Base-by-base conservation (phyloP, 2,888 invertebrate species). In the Abscondita cerata region DNA sequence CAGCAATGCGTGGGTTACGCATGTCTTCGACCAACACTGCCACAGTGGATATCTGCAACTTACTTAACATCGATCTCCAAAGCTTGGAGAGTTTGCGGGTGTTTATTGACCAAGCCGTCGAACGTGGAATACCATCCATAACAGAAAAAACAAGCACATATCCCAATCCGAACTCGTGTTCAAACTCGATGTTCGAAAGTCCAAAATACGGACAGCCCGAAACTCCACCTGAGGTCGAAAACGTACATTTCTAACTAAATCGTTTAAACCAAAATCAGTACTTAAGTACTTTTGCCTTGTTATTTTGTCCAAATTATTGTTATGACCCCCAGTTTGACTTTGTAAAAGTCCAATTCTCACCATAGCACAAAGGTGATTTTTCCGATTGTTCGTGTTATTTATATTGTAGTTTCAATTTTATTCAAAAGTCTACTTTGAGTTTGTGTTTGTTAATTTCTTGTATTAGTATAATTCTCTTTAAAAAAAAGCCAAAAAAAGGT, bases 1-100 rank as follows among this genome's bases (percentile, higher is more conserved):
- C 89, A 0, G 89, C 90, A 0, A 85, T 87, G 8, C 83, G 87
- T 8, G 90, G 89, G 0, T 73, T 88, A 59, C 81, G 81, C 63
- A 69, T 80, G 79, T 83, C 83, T 73, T 84, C 66, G 70, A 82
- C 76, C 19, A 64, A 73, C 40, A 68, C 65, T n/a, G 81, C 80
- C 1, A 70, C 79, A 12, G 61, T 62, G 38, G 81, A 81, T 61
- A 76, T 81, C 46, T 81, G 82, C 65, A 70, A 65, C n/a, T 71
- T 87, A 70, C 83, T 85, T 34, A 78, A 82, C 52, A 81, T 84
- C 12, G 82, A 84, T 36, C 80, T 82, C 0, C 80, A 82, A 12
- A 82, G 83, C 9, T 83, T 86, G 15, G 86, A 87, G 73, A 75
- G 82, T 57, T 81, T 86, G 38, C 85, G 86, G 3, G 77, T 82